Evolutionary conservation across 2,113 vertebrate genomes (phyloP), one percentile per base, ranked within the genome.

Genomic region (Eupsittula cactorum): DNA sequence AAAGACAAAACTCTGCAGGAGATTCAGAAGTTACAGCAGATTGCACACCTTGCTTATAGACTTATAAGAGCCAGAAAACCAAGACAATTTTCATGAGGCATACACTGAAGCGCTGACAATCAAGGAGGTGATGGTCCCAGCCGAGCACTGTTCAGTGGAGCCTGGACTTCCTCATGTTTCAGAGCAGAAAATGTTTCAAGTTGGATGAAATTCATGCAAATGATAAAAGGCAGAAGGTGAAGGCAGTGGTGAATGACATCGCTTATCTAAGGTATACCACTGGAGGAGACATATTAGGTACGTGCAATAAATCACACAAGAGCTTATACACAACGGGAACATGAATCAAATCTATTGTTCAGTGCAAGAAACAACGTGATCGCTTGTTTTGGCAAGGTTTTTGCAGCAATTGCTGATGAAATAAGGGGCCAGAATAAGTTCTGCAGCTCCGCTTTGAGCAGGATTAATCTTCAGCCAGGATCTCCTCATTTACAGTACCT

Each of bases 271-370:
- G 52, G 0, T 42, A 17, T 9, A 10, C 21, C 6, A 1, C 2
- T 5, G 25, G 33, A 55, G 70, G 64, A 27, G 79, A 33, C 50
- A 3, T 6, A 4, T 12, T 2, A n/a, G 74, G 21, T 2, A 60
- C 47, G 35, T 25, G 90, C 82, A 25, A 6, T 1, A 64, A 55
- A 46, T 25, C 52, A 33, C 94, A 25, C 46, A 9, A 5, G 18
- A 3, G 59, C 84, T 19, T 5, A 9, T 0, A 0, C 23, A 3
- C 49, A 25, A 8, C 0, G 0, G 2, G 16, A 7, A 7, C 16
- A 4, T 17, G 59, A 79, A 62, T 3, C 52, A 7, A 2, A 31
- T 0, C 42, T 6, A 11, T 11, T 55, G 69, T 65, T 13, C 2
- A 0, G 57, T 1, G 31, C 86, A 53, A 91, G 59, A 13, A 27